Conservation (phyloP, 2,797 vertebrate species). For the Zalophus californianus region DNA sequence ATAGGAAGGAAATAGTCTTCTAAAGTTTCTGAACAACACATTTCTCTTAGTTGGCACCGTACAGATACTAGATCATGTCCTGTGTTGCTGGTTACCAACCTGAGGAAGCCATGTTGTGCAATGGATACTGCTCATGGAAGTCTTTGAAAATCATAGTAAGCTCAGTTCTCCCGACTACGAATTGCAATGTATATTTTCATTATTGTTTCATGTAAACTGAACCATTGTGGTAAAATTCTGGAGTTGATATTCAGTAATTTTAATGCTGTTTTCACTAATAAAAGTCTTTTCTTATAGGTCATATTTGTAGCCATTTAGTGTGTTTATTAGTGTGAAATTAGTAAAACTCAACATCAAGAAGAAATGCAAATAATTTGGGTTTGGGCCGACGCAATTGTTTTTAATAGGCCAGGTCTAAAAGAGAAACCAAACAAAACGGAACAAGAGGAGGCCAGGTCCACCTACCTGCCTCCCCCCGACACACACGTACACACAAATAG, state of each 20-base stretch:
- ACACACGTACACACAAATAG: not conserved
- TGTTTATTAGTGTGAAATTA: slow-evolving; percentile 75
- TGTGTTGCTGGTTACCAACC: not conserved
- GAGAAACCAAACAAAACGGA: not conserved
- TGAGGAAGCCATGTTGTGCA: not conserved
- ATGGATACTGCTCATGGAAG: slow-evolving; percentile 23
- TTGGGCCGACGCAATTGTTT: not conserved
- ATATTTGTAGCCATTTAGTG: slow-evolving; percentile 71
- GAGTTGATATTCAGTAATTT: slow-evolving; percentile 73
- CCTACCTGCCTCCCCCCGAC: not conserved
- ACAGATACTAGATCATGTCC: slow-evolving; percentile 28
- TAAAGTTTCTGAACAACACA: not conserved
- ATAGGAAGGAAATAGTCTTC: not conserved
- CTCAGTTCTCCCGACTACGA: slow-evolving; percentile 55
- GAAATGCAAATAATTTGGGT: not conserved
- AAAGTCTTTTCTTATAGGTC: slow-evolving; percentile 79
- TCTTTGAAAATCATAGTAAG: slow-evolving; percentile 54
- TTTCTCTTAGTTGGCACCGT: slow-evolving; percentile 33
- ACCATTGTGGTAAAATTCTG: slow-evolving; percentile 70
- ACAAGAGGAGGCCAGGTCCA: not conserved
- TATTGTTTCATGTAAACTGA: slow-evolving; percentile 73
- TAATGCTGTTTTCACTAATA: slow-evolving; percentile 83
- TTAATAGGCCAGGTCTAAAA: not conserved
- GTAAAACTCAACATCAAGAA: slow-evolving; percentile 12
- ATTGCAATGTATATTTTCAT: slow-evolving; percentile 69